phyloP scores from a whole-genome alignment of 2,797 vertebrate genomes.

The Enteromius mattozi region DNA sequence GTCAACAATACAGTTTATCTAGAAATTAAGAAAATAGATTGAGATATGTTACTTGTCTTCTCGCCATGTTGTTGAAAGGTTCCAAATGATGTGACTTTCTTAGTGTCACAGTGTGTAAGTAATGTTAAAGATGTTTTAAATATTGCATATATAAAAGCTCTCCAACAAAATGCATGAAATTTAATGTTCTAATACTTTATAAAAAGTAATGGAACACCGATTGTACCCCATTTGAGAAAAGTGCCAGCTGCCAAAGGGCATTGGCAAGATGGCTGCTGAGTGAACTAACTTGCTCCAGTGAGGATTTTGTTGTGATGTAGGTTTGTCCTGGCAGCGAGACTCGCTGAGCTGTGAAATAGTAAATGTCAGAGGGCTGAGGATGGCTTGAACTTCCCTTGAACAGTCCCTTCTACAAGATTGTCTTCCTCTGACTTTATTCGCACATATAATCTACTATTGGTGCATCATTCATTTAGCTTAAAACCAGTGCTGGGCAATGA shows the following conservation, averaged over 20 bases:
- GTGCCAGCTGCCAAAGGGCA: neutral
- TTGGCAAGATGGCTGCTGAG: constrained; percentile 7
- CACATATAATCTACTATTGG: constrained; percentile 51
- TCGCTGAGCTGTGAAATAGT: constrained; percentile 68
- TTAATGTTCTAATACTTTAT: no score
- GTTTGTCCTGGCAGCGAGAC: constrained; percentile 66
- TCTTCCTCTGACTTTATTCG: constrained; percentile 54
- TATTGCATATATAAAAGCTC: neutral
- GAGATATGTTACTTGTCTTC: neutral
- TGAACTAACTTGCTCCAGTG: constrained; percentile 50
- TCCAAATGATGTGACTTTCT: neutral
- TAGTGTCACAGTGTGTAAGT: neutral
- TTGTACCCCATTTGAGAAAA: neutral
- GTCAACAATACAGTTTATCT: neutral
- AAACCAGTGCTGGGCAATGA: neutral
- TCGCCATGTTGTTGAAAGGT: neutral
- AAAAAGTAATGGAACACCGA: neutral
- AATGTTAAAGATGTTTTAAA: neutral
- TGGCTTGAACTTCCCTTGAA: constrained; percentile 56
- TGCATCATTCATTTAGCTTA: constrained; percentile 36
- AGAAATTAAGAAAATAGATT: neutral
- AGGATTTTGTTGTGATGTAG: constrained; percentile 71
- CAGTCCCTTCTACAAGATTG: constrained; percentile 47
- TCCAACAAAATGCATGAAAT: neutral
- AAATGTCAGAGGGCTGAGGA: constrained; percentile 72